Evolutionary conservation across 2,888 invertebrate genomes (phyloP).

Genomic region (Microctonus aethiopoides): DNA sequence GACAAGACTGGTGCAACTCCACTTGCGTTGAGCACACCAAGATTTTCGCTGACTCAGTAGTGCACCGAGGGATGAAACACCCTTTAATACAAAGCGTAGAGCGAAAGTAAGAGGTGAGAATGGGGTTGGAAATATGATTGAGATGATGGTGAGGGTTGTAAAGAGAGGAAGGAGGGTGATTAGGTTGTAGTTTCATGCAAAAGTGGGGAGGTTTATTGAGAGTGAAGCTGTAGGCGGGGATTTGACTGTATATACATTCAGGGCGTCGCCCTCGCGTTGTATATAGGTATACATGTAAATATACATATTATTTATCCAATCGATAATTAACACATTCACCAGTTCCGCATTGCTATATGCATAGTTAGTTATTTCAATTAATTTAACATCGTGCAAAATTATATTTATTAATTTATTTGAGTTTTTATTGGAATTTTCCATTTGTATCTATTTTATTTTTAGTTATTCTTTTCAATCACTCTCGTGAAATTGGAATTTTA

Average conservation of each 20-base stretch:
- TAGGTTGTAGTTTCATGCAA: slow-evolving; percentile 48
- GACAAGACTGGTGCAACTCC: slow-evolving; percentile 37
- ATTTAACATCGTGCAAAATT: not conserved
- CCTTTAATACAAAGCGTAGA: slow-evolving; percentile 57
- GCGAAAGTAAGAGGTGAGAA: slow-evolving; percentile 37
- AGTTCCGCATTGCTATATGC: not conserved
- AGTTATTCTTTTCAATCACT: not conserved
- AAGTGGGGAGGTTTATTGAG: too few relatives aligned
- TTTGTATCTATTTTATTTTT: not conserved
- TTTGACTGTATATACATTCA: slow-evolving; percentile 33
- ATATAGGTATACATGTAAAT: too few relatives aligned
- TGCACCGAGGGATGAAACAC: slow-evolving; percentile 51
- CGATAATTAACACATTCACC: slow-evolving; percentile 63
- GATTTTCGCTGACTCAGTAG: slow-evolving; percentile 31
- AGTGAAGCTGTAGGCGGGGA: slow-evolving; percentile 20
- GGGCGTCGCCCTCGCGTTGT: slow-evolving; percentile 41
- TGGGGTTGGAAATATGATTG: not conserved
- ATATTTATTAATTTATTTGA: too few relatives aligned
- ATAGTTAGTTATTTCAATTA: not conserved
- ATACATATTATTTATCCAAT: slow-evolving; percentile 50
- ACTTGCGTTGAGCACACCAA: slow-evolving; percentile 38
- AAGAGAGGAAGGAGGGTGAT: slow-evolving; percentile 55
- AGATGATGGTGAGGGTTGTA: not conserved
- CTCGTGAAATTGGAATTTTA: not conserved
- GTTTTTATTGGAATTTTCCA: too few relatives aligned